Conservation (phyloP, 1,140 invertebrate species). For the Ceratosolen solmsi region DNA sequence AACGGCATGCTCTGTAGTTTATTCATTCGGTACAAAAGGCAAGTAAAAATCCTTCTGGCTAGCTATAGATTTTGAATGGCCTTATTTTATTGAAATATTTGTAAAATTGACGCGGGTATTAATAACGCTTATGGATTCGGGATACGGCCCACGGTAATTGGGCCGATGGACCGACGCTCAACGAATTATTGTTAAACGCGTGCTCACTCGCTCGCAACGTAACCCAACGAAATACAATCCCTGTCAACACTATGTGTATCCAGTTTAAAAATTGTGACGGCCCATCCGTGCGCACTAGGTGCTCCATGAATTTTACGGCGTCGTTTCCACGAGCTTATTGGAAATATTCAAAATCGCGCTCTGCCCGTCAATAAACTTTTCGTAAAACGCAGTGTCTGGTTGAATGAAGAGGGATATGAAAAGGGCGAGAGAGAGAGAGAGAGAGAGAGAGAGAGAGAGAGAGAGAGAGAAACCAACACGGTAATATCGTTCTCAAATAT, state of each 20-base stretch:
- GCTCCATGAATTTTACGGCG: slow-evolving; percentile 13
- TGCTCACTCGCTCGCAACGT: not conserved
- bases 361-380: slow-evolving; percentile 61
- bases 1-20: too few relatives aligned
- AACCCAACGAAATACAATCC: not conserved
- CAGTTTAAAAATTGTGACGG: not conserved
- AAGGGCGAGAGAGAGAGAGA: not conserved
- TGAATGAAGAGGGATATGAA: too few relatives aligned
- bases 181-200: slow-evolving; percentile 16
- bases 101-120: not conserved
- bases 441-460: not conserved
- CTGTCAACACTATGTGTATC: not conserved
- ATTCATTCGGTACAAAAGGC: too few relatives aligned
- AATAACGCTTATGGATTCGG: slow-evolving; percentile 33
- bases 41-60: too few relatives aligned
- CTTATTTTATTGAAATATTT: slow-evolving; percentile 23
- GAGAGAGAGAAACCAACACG: slow-evolving; percentile 22
- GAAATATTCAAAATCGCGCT: slow-evolving; percentile 34
- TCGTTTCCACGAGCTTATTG: not conserved
- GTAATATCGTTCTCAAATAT: slow-evolving; percentile 70
- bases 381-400: too few relatives aligned
- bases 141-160: not conserved
- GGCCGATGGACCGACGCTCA: too few relatives aligned
- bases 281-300: not conserved
- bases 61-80: too few relatives aligned